Evolutionary conservation across 2,113 vertebrate species (phyloP).

Genomic region (Clarias magur): DNA sequence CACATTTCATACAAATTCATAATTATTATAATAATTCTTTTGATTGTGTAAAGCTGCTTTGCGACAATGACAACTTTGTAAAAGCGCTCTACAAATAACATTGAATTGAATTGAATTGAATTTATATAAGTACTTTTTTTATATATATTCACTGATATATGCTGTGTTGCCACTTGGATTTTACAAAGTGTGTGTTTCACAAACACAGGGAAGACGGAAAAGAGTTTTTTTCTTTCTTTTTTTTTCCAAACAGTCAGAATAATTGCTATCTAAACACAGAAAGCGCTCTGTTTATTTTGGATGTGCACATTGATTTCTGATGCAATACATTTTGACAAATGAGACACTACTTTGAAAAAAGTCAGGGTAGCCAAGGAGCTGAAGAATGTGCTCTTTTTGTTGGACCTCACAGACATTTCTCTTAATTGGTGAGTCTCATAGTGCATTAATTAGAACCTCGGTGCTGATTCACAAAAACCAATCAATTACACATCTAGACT

Average conservation of each 20-base stretch:
- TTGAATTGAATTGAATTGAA: no score
- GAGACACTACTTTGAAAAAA: slow-evolving; percentile 25
- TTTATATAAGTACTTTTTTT: no score
- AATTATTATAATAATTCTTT: no score
- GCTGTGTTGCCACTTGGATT: no score
- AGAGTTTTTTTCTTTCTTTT: not conserved
- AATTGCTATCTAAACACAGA: slow-evolving; percentile 51
- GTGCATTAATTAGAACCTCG: slow-evolving; percentile 63
- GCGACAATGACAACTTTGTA: no score
- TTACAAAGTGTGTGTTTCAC: slow-evolving; percentile 53
- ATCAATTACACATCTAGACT: slow-evolving; percentile 57
- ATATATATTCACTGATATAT: no score
- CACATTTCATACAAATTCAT: no score
- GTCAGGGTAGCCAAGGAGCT: not conserved
- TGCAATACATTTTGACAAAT: slow-evolving; percentile 29
- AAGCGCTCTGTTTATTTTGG: slow-evolving; percentile 56
- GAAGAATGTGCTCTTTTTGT: slow-evolving; percentile 24
- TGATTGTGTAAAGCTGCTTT: no score
- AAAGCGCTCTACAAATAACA: no score
- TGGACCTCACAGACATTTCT: slow-evolving; percentile 29
- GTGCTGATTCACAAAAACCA: slow-evolving; percentile 62
- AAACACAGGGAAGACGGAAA: slow-evolving; percentile 53
- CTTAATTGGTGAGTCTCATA: slow-evolving; percentile 58
- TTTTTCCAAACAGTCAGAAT: slow-evolving; percentile 27
- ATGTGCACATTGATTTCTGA: slow-evolving; percentile 29